A percentile compares a stretch with the other conserved stretches of the same genome.
Evolutionary conservation across 2,888 invertebrate genomes (phyloP).

Genomic region (Neoascia interrupta): DNA sequence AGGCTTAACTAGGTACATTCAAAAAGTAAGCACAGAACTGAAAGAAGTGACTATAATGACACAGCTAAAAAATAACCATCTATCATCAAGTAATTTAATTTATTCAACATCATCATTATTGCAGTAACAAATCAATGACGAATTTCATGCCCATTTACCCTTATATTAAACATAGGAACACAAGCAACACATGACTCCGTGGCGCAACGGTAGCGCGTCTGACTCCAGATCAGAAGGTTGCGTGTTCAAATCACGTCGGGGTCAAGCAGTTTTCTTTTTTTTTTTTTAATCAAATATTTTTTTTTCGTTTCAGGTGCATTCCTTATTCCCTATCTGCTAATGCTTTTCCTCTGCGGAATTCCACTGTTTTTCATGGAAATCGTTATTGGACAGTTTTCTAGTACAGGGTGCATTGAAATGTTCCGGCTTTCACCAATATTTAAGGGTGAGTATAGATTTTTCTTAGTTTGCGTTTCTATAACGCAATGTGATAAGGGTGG

Average conservation of each 20-base stretch:
- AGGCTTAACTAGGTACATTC: no score
- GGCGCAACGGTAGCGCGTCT: slow-evolving; percentile 70
- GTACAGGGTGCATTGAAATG: slow-evolving; percentile 89
- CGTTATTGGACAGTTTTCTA: slow-evolving; percentile 91
- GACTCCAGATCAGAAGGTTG: slow-evolving; percentile 70
- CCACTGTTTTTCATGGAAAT: slow-evolving; percentile 94
- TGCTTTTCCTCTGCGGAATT: slow-evolving; percentile 90
- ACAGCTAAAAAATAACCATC: no score
- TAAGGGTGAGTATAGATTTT: slow-evolving; percentile 85
- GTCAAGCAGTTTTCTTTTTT: slow-evolving; percentile 18
- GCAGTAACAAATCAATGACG: no score
- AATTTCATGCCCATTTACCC: no score
- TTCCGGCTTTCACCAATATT: slow-evolving; percentile 91
- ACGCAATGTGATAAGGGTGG: no score
- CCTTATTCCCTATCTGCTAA: slow-evolving; percentile 90
- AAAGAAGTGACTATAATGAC: no score
- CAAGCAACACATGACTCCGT: slow-evolving; percentile 41
- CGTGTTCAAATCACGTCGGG: slow-evolving; percentile 70
- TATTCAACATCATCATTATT: no score
- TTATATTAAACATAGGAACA: not conserved
- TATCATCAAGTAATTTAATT: no score
- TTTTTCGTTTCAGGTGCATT: slow-evolving; percentile 82
- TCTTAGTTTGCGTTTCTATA: no score
- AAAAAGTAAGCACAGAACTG: no score
- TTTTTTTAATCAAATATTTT: not conserved